phyloP scores from a whole-genome alignment of 2,113 vertebrate species.

The Ameiurus melas region DNA sequence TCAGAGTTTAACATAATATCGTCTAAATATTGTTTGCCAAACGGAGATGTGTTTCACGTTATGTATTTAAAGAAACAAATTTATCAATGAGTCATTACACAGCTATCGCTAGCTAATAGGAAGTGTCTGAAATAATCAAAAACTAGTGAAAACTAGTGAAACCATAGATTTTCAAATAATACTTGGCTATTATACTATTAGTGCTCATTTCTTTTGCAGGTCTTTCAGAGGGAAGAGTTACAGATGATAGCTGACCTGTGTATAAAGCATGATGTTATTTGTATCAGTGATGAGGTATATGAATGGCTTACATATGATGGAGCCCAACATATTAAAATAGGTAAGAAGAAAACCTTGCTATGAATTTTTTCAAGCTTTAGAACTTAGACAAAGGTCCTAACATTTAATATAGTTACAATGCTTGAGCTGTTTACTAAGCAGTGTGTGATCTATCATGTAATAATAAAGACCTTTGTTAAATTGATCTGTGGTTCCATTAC shows the following conservation, averaged over 20 bases:
- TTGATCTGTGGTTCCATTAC: slow-evolving; percentile 16
- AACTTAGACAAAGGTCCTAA: not conserved
- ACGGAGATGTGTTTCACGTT: not conserved
- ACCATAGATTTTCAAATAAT: not conserved
- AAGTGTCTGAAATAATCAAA: too few species aligned
- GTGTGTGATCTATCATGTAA: not conserved
- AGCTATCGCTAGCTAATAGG: too few species aligned
- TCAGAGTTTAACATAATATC: not conserved
- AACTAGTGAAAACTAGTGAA: too few species aligned
- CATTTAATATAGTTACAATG: not conserved
- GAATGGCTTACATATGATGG: slow-evolving; percentile 91
- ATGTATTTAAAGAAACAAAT: not conserved
- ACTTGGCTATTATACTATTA: not conserved
- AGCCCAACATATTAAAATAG: slow-evolving; percentile 83
- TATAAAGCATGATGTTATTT: slow-evolving; percentile 81
- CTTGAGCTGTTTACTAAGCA: not conserved
- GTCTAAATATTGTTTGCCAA: not conserved
- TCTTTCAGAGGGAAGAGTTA: slow-evolving; percentile 83
- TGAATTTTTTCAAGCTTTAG: not conserved
- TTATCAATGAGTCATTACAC: not conserved
- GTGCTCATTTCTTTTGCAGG: slow-evolving; percentile 67
- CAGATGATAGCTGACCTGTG: slow-evolving; percentile 85
- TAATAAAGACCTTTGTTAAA: not conserved
- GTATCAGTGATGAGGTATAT: slow-evolving; percentile 91
- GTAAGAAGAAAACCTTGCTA: slow-evolving; percentile 63